Evolutionary conservation across 2,888 invertebrate genomes (phyloP).

Genomic region (Lycocerus yunnanus): DNA sequence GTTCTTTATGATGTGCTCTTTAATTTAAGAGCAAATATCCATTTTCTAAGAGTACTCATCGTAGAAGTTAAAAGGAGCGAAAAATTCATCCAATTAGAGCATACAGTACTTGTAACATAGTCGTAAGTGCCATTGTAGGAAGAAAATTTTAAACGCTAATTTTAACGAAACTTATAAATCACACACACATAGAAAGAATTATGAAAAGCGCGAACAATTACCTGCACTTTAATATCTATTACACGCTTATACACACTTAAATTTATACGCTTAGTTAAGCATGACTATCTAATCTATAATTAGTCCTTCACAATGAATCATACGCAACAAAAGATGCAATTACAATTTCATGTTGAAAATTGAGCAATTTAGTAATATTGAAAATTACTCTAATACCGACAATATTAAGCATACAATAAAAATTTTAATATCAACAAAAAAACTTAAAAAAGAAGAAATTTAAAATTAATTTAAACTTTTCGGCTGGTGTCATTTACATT

Average conservation of each 20-base stretch:
- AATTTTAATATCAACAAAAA: neutral
- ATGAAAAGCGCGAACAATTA: constrained; percentile 28
- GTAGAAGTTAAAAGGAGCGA: neutral
- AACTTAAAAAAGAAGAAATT: neutral
- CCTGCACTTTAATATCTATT: constrained; percentile 28
- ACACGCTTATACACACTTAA: constrained; percentile 33
- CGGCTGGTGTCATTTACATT: constrained; percentile 18
- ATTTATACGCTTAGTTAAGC: constrained; percentile 47
- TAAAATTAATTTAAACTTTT: constrained; percentile 21
- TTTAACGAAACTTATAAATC: constrained; percentile 23
- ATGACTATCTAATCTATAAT: constrained; percentile 47
- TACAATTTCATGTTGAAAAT: neutral
- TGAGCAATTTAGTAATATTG: neutral
- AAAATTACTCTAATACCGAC: neutral
- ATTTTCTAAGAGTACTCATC: neutral
- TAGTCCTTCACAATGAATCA: constrained; percentile 34
- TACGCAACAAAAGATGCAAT: constrained; percentile 16
- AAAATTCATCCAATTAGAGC: constrained; percentile 1
- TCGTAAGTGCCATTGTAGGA: neutral
- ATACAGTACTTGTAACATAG: neutral
- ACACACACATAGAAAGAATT: constrained; percentile 9
- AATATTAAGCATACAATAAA: neutral
- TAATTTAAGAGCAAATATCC: neutral
- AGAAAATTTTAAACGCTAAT: constrained; percentile 11
- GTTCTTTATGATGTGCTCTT: neutral